These are phyloP conservation scores for Anastrepha ludens DNA, from an alignment of 1,140 invertebrate species.

Conservation along the genomic window DNA sequence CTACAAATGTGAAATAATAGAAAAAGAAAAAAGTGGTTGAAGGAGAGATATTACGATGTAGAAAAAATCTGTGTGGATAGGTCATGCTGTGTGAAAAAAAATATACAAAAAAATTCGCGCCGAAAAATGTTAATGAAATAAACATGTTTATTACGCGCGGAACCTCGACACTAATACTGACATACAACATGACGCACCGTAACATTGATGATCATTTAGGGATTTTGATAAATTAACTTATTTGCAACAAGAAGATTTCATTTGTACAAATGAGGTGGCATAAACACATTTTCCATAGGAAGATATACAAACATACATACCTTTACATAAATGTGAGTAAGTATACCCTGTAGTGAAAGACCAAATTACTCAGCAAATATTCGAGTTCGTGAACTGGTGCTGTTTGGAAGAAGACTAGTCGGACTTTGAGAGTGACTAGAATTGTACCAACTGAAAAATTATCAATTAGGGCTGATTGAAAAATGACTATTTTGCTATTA, in stretches of 20 bases:
- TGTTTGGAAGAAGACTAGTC: too few relatives aligned
- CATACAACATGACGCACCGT: constrained; percentile 34
- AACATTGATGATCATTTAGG: constrained; percentile 48
- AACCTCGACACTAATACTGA: not conserved
- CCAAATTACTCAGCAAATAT: too few relatives aligned
- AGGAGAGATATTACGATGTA: too few relatives aligned
- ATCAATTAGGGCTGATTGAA: too few relatives aligned
- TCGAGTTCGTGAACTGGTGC: too few relatives aligned
- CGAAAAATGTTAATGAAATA: constrained; percentile 45
- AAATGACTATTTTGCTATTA: too few relatives aligned
- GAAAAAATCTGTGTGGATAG: not conserved
- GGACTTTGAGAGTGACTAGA: too few relatives aligned
- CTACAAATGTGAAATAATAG: not conserved
- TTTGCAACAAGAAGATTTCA: constrained; percentile 48
- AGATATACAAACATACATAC: too few relatives aligned
- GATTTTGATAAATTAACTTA: constrained; percentile 53
- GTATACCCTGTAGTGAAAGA: too few relatives aligned
- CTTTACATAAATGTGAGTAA: too few relatives aligned
- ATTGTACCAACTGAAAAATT: too few relatives aligned
- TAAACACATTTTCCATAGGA: too few relatives aligned
- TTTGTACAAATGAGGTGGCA: not conserved
- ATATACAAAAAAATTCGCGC: not conserved
- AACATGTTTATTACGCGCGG: constrained; percentile 39
- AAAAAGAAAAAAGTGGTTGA: not conserved
- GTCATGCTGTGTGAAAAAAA: not conserved